Evolutionary conservation across 2,797 vertebrate genomes (phyloP).

Genomic region (Enoplosus armatus): DNA sequence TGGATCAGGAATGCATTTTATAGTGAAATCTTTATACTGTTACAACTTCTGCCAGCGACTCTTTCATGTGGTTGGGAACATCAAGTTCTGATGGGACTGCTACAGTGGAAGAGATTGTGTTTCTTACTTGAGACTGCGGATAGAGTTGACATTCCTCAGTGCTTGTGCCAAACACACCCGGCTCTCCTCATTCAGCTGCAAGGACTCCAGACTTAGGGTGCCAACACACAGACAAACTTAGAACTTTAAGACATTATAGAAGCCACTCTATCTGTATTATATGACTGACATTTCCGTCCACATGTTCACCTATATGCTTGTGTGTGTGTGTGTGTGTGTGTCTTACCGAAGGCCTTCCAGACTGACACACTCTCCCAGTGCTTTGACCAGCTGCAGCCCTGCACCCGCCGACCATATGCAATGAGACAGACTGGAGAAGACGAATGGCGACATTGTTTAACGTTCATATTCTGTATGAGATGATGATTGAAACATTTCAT

Average conservation of each 20-base stretch:
- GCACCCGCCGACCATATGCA: conserved; percentile 68
- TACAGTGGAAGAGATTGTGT: background rate
- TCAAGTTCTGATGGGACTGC: background rate
- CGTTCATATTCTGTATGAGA: background rate
- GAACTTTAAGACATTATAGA: background rate
- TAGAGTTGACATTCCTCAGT: conserved; percentile 71
- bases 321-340: background rate
- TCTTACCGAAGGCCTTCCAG: conserved; percentile 81
- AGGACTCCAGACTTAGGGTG: conserved; percentile 82
- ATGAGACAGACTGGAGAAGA: conserved; percentile 77
- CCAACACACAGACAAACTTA: background rate
- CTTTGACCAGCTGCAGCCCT: conserved; percentile 66
- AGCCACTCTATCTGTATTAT: background rate
- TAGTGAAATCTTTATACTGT: background rate
- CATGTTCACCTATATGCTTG: background rate
- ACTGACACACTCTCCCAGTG: conserved; percentile 64
- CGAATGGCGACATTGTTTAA: background rate
- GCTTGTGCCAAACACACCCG: conserved; percentile 69
- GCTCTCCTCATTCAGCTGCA: conserved; percentile 75
- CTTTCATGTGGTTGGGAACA: background rate
- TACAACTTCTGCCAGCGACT: background rate
- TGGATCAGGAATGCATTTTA: background rate
- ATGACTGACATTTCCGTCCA: background rate
- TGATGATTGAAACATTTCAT: background rate
- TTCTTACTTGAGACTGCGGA: conserved; percentile 87